These are phyloP conservation scores for Tromatobia lineatoria DNA, from an alignment of 2,888 invertebrate genomes.

Conservation along the genomic window DNA sequence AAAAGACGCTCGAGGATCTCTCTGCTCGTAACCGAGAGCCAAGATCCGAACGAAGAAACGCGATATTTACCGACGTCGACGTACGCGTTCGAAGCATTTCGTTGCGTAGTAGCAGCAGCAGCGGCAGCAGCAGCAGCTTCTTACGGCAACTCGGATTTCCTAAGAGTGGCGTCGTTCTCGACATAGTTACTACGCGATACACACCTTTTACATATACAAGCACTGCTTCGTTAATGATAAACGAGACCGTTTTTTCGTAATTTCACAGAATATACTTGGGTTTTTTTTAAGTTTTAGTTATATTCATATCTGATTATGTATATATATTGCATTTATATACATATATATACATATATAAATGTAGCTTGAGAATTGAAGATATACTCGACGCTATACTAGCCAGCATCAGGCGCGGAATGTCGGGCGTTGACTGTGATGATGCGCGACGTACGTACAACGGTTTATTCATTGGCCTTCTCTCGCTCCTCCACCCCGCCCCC, in stretches of 20 bases:
- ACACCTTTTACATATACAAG: conserved; percentile 50
- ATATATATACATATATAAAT: too few species aligned
- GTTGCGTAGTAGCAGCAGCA: neutral
- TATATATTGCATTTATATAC: too few species aligned
- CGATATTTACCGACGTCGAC: conserved; percentile 30
- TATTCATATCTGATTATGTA: neutral
- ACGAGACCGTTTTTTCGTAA: neutral
- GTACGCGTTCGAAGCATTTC: conserved; percentile 19
- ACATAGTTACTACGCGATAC: conserved; percentile 41
- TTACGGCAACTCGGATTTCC: conserved; percentile 31
- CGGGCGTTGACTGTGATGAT: conserved; percentile 32
- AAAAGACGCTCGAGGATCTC: conserved; percentile 44
- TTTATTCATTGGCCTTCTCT: conserved; percentile 5
- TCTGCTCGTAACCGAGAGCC: conserved; percentile 25
- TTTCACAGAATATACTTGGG: conserved; percentile 12
- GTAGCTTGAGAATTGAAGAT: neutral
- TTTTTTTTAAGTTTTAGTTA: neutral
- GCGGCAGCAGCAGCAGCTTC: neutral
- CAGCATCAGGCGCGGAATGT: neutral
- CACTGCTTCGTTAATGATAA: conserved; percentile 49
- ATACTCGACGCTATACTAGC: conserved; percentile 6
- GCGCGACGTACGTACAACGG: conserved; percentile 33
- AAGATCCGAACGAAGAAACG: conserved; percentile 2
- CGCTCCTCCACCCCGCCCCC: neutral
- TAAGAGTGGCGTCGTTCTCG: conserved; percentile 51